Percentiles rank a stretch among this genome's conserved stretches.
Conservation (phyloP, 2,888 invertebrate species). For the Meghimatium bilineatum region DNA sequence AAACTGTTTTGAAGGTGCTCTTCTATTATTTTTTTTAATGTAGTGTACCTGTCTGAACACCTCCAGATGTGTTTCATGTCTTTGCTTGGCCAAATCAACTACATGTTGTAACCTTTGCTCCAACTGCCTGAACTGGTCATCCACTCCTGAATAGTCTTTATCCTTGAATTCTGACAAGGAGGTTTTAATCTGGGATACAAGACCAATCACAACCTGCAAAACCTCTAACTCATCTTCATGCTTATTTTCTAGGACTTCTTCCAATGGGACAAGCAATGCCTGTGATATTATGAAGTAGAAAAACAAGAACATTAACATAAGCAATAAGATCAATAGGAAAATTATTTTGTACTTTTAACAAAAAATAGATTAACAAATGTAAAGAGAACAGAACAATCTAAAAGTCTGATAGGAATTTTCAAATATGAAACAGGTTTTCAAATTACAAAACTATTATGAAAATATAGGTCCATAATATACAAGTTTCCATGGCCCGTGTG, state of each 20-base stretch:
- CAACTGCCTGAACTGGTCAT: conserved; percentile 62
- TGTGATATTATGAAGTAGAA: not conserved
- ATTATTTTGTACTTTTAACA: not conserved
- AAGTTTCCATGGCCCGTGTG: too few species aligned
- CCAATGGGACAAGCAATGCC: conserved; percentile 64
- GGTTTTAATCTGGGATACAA: conserved; percentile 60
- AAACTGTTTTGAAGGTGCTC: not conserved
- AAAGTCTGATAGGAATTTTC: too few species aligned
- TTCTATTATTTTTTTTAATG: not conserved
- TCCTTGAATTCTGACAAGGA: conserved; percentile 4
- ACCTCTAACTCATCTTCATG: conserved; percentile 70
- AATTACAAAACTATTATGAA: too few species aligned
- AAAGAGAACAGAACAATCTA: too few species aligned
- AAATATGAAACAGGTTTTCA: too few species aligned
- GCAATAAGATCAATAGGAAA: not conserved
- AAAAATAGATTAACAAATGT: too few species aligned
- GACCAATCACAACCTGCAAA: conserved; percentile 62
- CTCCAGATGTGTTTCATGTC: conserved; percentile 69
- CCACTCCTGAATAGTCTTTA: conserved; percentile 51
- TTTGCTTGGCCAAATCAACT: conserved; percentile 62
- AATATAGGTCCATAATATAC: too few species aligned
- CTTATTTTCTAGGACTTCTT: conserved; percentile 69
- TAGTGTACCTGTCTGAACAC: conserved; percentile 64
- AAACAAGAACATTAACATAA: not conserved
- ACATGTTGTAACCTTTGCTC: conserved; percentile 67